Evolutionary conservation across 2,113 vertebrate species (phyloP).

Genomic region (Channa maculata): DNA sequence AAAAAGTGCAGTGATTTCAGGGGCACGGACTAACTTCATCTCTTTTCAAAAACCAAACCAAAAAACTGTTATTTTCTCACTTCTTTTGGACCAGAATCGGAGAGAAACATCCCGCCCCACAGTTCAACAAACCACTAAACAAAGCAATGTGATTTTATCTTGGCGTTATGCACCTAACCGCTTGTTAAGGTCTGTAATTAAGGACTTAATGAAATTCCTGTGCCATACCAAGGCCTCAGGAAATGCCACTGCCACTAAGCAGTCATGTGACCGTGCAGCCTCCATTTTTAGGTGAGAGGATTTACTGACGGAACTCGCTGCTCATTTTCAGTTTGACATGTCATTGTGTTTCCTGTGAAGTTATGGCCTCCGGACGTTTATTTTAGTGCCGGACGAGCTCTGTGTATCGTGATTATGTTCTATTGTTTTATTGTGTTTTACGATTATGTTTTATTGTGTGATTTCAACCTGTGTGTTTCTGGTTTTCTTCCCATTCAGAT

Average conservation of each 20-base stretch:
- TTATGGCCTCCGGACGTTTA: slow-evolving; percentile 29
- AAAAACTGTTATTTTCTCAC: slow-evolving; percentile 37
- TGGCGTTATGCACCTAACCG: slow-evolving; percentile 33
- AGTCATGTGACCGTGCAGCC: slow-evolving; percentile 33
- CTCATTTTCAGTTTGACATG: slow-evolving; percentile 39
- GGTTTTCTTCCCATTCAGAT: slow-evolving; percentile 52
- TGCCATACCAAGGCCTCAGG: slow-evolving; percentile 25
- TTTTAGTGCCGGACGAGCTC: background rate
- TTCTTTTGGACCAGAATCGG: slow-evolving; percentile 2
- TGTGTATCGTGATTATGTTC: slow-evolving; percentile 3
- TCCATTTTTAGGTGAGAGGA: slow-evolving; percentile 43
- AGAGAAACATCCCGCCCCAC: slow-evolving; percentile 9
- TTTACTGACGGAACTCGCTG: background rate
- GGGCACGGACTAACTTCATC: background rate
- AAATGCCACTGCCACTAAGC: slow-evolving; percentile 23
- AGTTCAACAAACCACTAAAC: slow-evolving; percentile 18
- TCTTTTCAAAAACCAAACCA: background rate
- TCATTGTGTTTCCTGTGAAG: slow-evolving; percentile 63
- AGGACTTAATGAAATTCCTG: slow-evolving; percentile 56
- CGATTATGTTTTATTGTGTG: slow-evolving; percentile 17
- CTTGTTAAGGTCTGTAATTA: slow-evolving; percentile 55
- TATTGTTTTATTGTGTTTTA: slow-evolving; percentile 29
- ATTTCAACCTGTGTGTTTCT: slow-evolving; percentile 25
- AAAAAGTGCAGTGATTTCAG: too few species aligned
- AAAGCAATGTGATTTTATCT: slow-evolving; percentile 32